Evolutionary conservation across 2,797 vertebrate species (phyloP).

Genomic region (Epinephelus malabaricus): DNA sequence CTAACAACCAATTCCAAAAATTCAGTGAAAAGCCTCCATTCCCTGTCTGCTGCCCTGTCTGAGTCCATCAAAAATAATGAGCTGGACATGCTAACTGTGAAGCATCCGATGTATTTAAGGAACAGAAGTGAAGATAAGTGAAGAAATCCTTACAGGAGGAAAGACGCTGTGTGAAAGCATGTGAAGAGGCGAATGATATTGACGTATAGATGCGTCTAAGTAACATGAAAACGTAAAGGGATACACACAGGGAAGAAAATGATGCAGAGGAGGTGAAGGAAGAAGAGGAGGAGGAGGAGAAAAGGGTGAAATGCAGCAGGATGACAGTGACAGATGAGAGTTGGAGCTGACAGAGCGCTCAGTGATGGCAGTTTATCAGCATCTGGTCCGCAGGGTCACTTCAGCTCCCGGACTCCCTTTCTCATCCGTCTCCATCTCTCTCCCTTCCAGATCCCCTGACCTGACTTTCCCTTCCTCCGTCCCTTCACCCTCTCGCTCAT

Average conservation of each 20-base stretch:
- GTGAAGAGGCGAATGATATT: not conserved
- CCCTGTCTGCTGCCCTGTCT: slow-evolving; percentile 21
- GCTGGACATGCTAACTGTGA: slow-evolving; percentile 19
- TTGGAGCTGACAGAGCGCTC: slow-evolving; percentile 71
- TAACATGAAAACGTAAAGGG: not conserved
- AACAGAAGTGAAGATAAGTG: slow-evolving; percentile 5
- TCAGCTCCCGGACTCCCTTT: slow-evolving; percentile 61
- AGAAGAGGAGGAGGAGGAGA: slow-evolving; percentile 11
- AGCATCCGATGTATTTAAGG: slow-evolving; percentile 25
- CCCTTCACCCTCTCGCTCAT: slow-evolving; percentile 25
- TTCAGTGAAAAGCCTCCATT: slow-evolving; percentile 33
- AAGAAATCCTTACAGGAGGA: slow-evolving; percentile 8
- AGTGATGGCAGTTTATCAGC: slow-evolving; percentile 79
- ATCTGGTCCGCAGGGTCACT: slow-evolving; percentile 76
- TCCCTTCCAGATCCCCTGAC: slow-evolving; percentile 51
- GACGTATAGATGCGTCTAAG: not conserved
- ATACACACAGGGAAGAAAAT: not conserved
- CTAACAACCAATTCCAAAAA: slow-evolving; percentile 10
- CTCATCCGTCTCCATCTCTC: slow-evolving; percentile 70
- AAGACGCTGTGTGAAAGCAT: slow-evolving; percentile 1
- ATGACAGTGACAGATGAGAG: slow-evolving; percentile 78
- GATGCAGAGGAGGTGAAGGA: slow-evolving; percentile 26
- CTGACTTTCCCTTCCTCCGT: slow-evolving; percentile 34
- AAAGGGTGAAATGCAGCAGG: slow-evolving; percentile 38
- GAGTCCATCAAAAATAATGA: slow-evolving; percentile 32